phyloP scores from a whole-genome alignment of 2,888 invertebrate species.

The Spodoptera picta region DNA sequence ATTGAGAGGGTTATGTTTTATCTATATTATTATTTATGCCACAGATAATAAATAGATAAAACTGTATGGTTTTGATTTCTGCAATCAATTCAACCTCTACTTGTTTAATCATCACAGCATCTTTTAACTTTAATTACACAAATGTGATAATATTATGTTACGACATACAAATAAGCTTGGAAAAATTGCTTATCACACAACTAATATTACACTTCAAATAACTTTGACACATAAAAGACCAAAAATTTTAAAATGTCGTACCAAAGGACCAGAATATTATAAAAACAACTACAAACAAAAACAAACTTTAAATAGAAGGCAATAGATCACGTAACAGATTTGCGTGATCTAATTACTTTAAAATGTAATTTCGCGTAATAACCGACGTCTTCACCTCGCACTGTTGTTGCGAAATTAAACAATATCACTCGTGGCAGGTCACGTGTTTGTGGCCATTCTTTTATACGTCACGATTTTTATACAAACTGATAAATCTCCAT shows the following conservation, averaged over 20 bases:
- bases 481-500: not conserved
- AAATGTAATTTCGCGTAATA: slow-evolving; percentile 49
- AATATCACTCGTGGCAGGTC: slow-evolving; percentile 54
- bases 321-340: slow-evolving; percentile 47
- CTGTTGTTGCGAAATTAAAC: slow-evolving; percentile 57
- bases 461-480: slow-evolving; percentile 33
- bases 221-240: not conserved
- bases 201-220: too few relatives aligned
- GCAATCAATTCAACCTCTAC: too few relatives aligned
- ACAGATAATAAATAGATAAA: too few relatives aligned
- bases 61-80: too few relatives aligned
- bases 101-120: too few relatives aligned
- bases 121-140: too few relatives aligned
- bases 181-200: too few relatives aligned
- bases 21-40: too few relatives aligned
- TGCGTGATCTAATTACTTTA: slow-evolving; percentile 60
- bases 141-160: too few relatives aligned
- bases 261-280: not conserved
- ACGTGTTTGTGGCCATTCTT: slow-evolving; percentile 23
- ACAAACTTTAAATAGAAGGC: slow-evolving; percentile 27
- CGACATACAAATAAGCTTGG: not conserved
- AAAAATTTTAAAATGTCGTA: not conserved
- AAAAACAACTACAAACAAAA: slow-evolving; percentile 9
- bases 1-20: too few relatives aligned
- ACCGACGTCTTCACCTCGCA: slow-evolving; percentile 56